Evolutionary conservation across 2,113 vertebrate species (phyloP).

Genomic region (Onychorhynchus coronatus): DNA sequence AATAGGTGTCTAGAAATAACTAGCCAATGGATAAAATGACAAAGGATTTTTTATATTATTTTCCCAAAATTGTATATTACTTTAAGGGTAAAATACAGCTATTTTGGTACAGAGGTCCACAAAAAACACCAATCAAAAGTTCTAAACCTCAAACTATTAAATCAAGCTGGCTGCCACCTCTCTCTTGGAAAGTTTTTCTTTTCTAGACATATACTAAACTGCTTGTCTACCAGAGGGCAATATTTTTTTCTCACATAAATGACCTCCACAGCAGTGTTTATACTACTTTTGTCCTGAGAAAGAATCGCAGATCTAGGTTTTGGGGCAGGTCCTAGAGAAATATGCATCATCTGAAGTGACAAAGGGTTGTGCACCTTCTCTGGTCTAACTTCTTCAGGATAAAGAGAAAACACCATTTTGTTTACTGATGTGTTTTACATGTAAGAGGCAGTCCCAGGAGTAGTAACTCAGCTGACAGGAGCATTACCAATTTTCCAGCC

Average conservation of each 20-base stretch:
- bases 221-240: not conserved
- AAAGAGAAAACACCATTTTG: not conserved
- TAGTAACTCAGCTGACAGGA: not conserved
- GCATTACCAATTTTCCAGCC: not conserved
- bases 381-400: not conserved
- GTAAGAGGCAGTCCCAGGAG: not conserved
- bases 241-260: not conserved
- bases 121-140: not conserved
- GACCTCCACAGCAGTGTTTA: not conserved
- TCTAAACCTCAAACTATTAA: not conserved
- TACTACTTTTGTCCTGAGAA: not conserved
- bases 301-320: not conserved
- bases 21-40: not conserved
- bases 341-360: not conserved
- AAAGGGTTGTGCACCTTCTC: not conserved
- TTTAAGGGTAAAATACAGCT: not conserved
- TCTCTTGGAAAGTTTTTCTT: not conserved
- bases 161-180: not conserved
- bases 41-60: not conserved
- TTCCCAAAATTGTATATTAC: not conserved
- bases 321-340: not conserved
- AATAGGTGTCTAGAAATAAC: not conserved
- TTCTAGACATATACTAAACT: not conserved
- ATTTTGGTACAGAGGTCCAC: not conserved
- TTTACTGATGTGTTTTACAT: not conserved